A percentile compares a stretch with the other conserved stretches of the same genome.
These are phyloP conservation scores for Patella ulyssiponensis DNA, from an alignment of 2,888 invertebrate genomes.

Conservation along the genomic window DNA sequence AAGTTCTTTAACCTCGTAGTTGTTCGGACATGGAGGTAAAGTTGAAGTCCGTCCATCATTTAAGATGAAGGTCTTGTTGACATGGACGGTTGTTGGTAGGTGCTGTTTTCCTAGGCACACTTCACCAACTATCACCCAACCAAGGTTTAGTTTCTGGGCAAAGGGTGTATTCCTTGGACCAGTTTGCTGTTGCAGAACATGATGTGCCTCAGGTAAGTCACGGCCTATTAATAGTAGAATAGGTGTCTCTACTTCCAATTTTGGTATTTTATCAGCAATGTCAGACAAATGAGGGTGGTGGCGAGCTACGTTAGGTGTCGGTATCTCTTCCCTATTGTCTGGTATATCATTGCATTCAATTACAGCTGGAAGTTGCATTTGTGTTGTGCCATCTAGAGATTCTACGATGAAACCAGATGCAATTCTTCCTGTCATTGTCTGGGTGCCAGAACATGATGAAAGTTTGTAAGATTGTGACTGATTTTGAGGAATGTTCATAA, in stretches of 20 bases:
- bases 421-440: too few relatives aligned
- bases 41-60: conserved; percentile 11
- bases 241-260: too few relatives aligned
- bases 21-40: too few relatives aligned
- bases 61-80: conserved; percentile 15
- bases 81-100: conserved; percentile 19
- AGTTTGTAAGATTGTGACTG: too few relatives aligned
- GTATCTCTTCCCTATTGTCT: too few relatives aligned
- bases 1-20: too few relatives aligned
- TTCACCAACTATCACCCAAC: conserved; percentile 39
- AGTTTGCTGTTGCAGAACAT: too few relatives aligned
- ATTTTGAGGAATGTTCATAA: neutral
- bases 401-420: neutral
- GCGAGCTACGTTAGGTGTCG: neutral
- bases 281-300: neutral
- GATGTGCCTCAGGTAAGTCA: too few relatives aligned
- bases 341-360: neutral
- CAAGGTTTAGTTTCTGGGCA: conserved; percentile 24
- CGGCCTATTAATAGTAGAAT: too few relatives aligned
- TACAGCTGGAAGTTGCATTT: neutral
- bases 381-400: neutral
- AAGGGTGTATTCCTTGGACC: too few relatives aligned
- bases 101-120: conserved; percentile 38
- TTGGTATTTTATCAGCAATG: too few relatives aligned
- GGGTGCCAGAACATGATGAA: too few relatives aligned